Evolutionary conservation across 2,888 invertebrate genomes (phyloP).

Genomic region (Tetropium fuscum): DNA sequence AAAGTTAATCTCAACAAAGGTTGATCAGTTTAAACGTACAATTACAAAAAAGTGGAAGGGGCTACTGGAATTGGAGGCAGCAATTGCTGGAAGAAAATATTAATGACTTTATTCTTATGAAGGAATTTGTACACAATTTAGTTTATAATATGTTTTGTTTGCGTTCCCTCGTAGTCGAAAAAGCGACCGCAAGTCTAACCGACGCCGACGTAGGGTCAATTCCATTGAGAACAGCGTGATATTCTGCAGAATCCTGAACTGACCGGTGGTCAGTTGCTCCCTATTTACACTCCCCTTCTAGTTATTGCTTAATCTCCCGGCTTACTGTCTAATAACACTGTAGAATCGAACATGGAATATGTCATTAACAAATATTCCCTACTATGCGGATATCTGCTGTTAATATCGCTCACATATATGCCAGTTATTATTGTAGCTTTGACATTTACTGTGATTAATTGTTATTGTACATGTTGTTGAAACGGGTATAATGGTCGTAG

Average conservation of each 20-base stretch:
- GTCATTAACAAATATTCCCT: conserved; percentile 59
- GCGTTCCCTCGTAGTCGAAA: background rate
- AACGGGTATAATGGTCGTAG: conserved; percentile 29
- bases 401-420: conserved; percentile 50
- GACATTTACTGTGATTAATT: conserved; percentile 56
- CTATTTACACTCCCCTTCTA: conserved; percentile 59
- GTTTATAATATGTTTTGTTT: background rate
- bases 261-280: conserved; percentile 62
- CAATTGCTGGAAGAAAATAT: no score
- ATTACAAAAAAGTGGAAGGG: no score
- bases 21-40: no score
- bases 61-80: no score
- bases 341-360: conserved; percentile 55
- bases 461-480: conserved; percentile 34
- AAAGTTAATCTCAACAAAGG: no score
- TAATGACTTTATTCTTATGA: background rate
- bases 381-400: conserved; percentile 35
- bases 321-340: conserved; percentile 61
- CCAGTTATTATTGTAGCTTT: conserved; percentile 49
- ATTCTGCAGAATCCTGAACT: conserved; percentile 52
- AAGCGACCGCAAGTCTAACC: background rate
- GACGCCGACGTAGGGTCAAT: conserved; percentile 12
- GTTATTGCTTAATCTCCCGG: conserved; percentile 65
- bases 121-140: background rate
- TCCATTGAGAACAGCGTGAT: conserved; percentile 24